Evolutionary conservation across 2,113 vertebrate genomes (phyloP), one percentile per base, ranked within the genome.

Genomic region (Thymallus thymallus): DNA sequence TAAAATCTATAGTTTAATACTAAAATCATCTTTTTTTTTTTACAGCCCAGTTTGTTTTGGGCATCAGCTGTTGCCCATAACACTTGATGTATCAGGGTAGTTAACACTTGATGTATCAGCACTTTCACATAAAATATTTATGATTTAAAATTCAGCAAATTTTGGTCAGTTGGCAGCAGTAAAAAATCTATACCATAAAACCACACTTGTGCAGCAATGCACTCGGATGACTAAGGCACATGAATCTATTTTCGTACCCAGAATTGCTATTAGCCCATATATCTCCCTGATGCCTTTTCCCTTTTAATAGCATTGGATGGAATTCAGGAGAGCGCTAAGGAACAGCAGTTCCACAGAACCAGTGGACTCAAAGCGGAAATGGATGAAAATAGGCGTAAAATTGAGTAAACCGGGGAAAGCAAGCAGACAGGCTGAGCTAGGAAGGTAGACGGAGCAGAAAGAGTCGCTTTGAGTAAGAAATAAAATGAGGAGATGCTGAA

Each of bases 201-300:
- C 46, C 75, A 76, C 80, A 87, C 80, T 10, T 88, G 87, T 73
- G 35, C 7, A 41, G 77, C 61, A 68, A 68, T 72, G 46, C 23
- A 61, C 13, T 77, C 76, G 75, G 77, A 85, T 81, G 76, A 79
- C 81, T 84, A 76, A 83, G 82, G 76, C 48, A 51, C 61, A 74
- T 78, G 71, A 75, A 76, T 86, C 82, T 88, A 84, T 85, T 85
- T 86, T 82, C 32, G 68, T 69, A 62, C 63, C 72, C 66, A 71
- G 30, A 73, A 68, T 69, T 45, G 68, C 73, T 73, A 83, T 86
- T 85, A 82, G 32, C 76, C 77, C 69, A 82, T 80, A 81, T 61
- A 74, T 76, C 68, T 82, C 79, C 74, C 71, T 77, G 69, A 77
- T 83, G 79, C 70, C 71, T 68, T 76, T 65, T 16, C 68, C 71